These are phyloP conservation scores for Acanthacorydalis orientalis DNA, from an alignment of 2,888 invertebrate genomes.

Conservation along the genomic window DNA sequence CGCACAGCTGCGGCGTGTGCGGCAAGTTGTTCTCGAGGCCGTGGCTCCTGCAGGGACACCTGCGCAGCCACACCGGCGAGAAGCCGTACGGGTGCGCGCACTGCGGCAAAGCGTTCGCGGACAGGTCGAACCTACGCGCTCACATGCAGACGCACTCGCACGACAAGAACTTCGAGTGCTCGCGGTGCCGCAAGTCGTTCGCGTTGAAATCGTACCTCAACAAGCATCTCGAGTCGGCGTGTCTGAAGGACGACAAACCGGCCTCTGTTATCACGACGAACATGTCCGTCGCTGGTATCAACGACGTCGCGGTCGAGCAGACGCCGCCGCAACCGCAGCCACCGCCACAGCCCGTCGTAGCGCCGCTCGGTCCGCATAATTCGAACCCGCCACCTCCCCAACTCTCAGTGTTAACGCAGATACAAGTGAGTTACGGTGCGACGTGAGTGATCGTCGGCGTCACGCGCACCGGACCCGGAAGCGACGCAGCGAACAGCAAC, in stretches of 20 bases:
- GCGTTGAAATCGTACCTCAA: conserved; percentile 89
- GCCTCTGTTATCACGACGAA: conserved; percentile 8
- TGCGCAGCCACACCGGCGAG: conserved; percentile 82
- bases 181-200: conserved; percentile 76
- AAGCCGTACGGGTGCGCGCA: conserved; percentile 89
- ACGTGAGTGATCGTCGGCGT: too few species aligned
- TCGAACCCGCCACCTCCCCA: not conserved
- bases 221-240: conserved; percentile 87
- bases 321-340: not conserved
- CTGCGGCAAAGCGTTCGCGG: conserved; percentile 89
- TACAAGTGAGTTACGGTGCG: not conserved
- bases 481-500: too few species aligned
- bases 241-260: conserved; percentile 42
- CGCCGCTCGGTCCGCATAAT: not conserved
- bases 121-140: conserved; percentile 80
- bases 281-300: not conserved
- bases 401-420: not conserved
- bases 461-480: too few species aligned
- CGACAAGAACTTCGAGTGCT: conserved; percentile 79
- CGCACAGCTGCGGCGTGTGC: conserved; percentile 82
- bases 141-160: conserved; percentile 90
- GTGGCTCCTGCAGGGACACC: conserved; percentile 81
- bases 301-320: not conserved
- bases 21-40: conserved; percentile 89
- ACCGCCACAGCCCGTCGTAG: not conserved